Evolutionary conservation across 2,797 vertebrate species (phyloP), one percentile per base, ranked within the genome.

Genomic region (Eurystomus glaucurus): DNA sequence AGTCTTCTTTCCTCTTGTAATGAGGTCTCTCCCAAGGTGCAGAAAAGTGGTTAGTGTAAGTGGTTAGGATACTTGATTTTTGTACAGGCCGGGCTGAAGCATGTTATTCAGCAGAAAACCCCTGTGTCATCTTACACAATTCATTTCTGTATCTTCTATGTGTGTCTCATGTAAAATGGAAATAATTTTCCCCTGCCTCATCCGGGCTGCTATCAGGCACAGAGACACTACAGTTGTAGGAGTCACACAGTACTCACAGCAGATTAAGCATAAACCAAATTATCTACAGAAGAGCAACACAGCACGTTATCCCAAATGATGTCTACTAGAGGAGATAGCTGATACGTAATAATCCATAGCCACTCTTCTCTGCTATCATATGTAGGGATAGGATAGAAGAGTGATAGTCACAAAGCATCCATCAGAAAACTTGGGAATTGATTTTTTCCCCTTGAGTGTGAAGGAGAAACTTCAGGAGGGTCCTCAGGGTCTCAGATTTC

Each of bases 401-500:
- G 8, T 46, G n/a, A 20, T 14, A 41, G 12, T 22, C 50, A 76
- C 14, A 62, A 89, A 91, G 31, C 8, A 33, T 29, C 29, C 28
- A 33, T 35, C 3, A 39, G 45, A 64, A 91, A 64, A 64, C 50
- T 14, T 69, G 21, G 43, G 61, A 71, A 17, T 11, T 65, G 7
- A 8, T 45, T 26, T 25, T 74, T 69, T 33, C 9, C 45, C 55
- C 41, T 65, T 41, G 28, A 80, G 31, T 58, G 60, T 20, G 18
- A 90, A 80, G 39, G 33, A 83, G 43, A 92, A 90, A 51, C 11
- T 91, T 96, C 48, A 23, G 45, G 50, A 94, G 71, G 41, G 51
- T 83, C 35, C 48, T 88, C n/a, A 0, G 2, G 29, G 54, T 97
- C 85, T 96, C 94, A 90, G 52, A 92, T 93, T 94, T 92, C 97